Evolutionary conservation across 2,888 invertebrate species (phyloP), one percentile per base, ranked within the genome.

Genomic region (Blomia tropicalis): DNA sequence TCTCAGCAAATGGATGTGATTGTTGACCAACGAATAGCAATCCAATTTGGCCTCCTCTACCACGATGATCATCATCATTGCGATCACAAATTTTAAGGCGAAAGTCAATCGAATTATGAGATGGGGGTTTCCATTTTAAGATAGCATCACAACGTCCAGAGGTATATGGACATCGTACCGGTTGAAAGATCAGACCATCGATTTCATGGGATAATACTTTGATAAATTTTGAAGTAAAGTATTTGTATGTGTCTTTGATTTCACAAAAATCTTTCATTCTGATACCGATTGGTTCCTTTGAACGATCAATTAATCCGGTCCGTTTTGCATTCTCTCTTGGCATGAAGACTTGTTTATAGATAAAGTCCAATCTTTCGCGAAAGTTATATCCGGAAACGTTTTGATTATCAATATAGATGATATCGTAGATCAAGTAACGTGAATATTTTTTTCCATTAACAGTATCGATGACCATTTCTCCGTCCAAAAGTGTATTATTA

Each of bases 181-280:
- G 98, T 73, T 99, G 98, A 73, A 96, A 99, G 71, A 99, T 91
- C 17, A 98, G 79, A 23, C 98, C 98, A 72, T 99, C 98, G 0
- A 95, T 93, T 73, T 96, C 93, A 72, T 99, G 98, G 0, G 82
- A 79, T 22, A 98, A 77, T 36, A 83, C 81, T 68, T 82, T 82
- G 0, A 85, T 82, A 75, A 98, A 96, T 71, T 88, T 87, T 51
- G 87, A 86, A 17, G 85, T 82, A 77, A 62, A 68, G 51, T 77
- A 66, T 73, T 61, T 41, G 30, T 32, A 32, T 17, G 60, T 64
- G 25, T 47, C 27, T 7, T 41, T 32, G 3, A 66, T 17, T 51
- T 87, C 85, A 85, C 87, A 95, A 76, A 98, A 98, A 27, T 85
- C 83, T 73, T 98, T 98, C 47, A 81, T 76, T 14, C 95, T 79